phyloP scores from a whole-genome alignment of 2,113 vertebrate genomes.

The Lonchura striata region DNA sequence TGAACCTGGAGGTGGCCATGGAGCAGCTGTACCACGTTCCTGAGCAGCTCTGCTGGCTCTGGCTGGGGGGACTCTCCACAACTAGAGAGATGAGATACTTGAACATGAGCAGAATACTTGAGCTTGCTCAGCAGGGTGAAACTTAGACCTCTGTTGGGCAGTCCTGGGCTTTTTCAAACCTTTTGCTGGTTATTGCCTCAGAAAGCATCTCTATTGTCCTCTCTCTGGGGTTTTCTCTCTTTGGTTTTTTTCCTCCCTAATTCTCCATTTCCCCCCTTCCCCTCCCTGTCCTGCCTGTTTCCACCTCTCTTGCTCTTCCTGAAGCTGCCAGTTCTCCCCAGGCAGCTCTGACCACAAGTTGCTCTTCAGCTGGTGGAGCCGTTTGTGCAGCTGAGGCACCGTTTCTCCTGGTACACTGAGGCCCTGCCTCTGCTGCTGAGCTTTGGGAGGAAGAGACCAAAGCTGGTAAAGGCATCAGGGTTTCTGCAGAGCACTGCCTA shows the following conservation, averaged over 20 bases:
- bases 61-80: not conserved
- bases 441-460: conserved; percentile 36
- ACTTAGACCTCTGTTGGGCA: not conserved
- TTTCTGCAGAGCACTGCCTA: conserved; percentile 20
- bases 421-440: conserved; percentile 22
- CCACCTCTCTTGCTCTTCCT: not conserved
- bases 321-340: not conserved
- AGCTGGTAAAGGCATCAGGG: conserved; percentile 1
- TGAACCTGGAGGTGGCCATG: not conserved
- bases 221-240: not conserved
- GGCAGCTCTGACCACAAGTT: not conserved
- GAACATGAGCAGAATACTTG: not conserved
- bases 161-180: not conserved
- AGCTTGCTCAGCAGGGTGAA: conserved; percentile 2
- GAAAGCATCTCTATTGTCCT: not conserved
- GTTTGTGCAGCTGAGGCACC: not conserved
- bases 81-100: not conserved
- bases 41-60: not conserved
- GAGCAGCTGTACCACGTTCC: not conserved
- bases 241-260: fast-evolving
- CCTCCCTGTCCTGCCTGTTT: not conserved
- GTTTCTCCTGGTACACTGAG: not conserved
- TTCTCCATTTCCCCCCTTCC: not conserved
- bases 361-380: not conserved
- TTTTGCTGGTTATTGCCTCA: not conserved